These are phyloP conservation scores for Urosaurus nigricauda DNA, from an alignment of 2,797 vertebrate genomes.

Conservation along the genomic window DNA sequence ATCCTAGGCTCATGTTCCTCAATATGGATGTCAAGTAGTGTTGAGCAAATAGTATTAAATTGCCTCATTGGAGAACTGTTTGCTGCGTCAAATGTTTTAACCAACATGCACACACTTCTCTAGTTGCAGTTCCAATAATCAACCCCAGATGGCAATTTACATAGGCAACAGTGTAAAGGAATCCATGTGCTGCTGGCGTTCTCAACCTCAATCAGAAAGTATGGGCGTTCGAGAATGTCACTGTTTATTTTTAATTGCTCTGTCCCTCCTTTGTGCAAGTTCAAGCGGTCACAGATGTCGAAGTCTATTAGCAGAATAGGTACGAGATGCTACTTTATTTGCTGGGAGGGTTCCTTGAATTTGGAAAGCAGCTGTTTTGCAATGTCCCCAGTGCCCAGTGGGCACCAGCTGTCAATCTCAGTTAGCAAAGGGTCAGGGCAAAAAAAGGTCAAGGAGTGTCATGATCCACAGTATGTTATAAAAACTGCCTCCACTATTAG, in stretches of 20 bases:
- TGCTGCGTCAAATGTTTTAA: slow-evolving; percentile 73
- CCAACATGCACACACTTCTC: slow-evolving; percentile 68
- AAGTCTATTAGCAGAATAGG: slow-evolving; percentile 75
- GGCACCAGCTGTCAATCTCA: slow-evolving; percentile 74
- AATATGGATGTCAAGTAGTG: slow-evolving; percentile 65
- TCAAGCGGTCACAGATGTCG: slow-evolving; percentile 81
- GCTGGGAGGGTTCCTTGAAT: slow-evolving; percentile 70
- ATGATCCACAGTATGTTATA: slow-evolving; percentile 66
- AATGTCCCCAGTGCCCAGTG: slow-evolving; percentile 71
- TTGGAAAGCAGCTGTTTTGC: slow-evolving; percentile 67
- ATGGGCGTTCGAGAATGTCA: slow-evolving; percentile 73
- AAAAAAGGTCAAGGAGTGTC: slow-evolving; percentile 70
- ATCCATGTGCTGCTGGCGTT: slow-evolving; percentile 71
- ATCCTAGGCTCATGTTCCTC: slow-evolving; percentile 61
- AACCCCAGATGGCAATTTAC: slow-evolving; percentile 79
- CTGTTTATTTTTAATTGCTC: slow-evolving; percentile 82
- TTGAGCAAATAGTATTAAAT: slow-evolving; percentile 57
- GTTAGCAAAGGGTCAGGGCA: slow-evolving; percentile 66
- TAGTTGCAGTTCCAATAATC: slow-evolving; percentile 72
- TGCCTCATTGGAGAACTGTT: slow-evolving; percentile 60
- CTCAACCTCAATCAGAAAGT: slow-evolving; percentile 75
- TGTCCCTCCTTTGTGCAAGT: slow-evolving; percentile 75
- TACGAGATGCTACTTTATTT: slow-evolving; percentile 73
- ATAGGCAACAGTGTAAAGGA: slow-evolving; percentile 72
- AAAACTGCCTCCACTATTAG: slow-evolving; percentile 68